phyloP scores from a whole-genome alignment of 30 jellyfish, hydroid and myxozoan species.

The Rhopilema esculentum region DNA sequence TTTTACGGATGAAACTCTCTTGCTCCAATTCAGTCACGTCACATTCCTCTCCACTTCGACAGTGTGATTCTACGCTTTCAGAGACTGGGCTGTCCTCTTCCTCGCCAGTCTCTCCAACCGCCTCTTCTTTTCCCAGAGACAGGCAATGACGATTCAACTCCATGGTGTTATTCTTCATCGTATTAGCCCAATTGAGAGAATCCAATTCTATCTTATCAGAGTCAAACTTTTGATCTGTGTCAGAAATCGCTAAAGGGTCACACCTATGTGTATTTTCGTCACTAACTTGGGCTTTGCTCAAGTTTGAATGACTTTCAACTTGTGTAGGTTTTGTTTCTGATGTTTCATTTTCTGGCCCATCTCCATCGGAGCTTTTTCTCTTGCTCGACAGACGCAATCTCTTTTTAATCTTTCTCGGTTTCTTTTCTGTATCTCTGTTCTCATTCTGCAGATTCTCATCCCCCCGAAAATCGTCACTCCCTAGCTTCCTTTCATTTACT shows the following conservation, averaged over 20 bases:
- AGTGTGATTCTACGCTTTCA: too few relatives aligned
- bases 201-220: background rate
- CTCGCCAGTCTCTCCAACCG: too few relatives aligned
- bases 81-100: too few relatives aligned
- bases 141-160: too few relatives aligned
- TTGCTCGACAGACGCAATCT: background rate
- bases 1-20: too few relatives aligned
- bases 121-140: too few relatives aligned
- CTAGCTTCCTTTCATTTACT: constrained; percentile 57
- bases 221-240: background rate
- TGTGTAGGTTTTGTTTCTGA: background rate
- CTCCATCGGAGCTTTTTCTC: background rate
- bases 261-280: background rate
- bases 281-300: background rate
- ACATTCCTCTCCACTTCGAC: too few relatives aligned
- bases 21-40: too few relatives aligned
- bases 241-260: too few relatives aligned
- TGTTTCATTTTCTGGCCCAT: background rate
- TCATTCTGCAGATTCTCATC: background rate
- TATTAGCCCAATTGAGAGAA: background rate
- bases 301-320: too few relatives aligned
- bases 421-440: background rate
- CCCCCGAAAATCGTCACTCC: constrained; percentile 8
- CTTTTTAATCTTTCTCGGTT: background rate
- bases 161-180: background rate